phyloP scores from a whole-genome alignment of 2,888 invertebrate species.

The Caenorhabditis uteleia region DNA sequence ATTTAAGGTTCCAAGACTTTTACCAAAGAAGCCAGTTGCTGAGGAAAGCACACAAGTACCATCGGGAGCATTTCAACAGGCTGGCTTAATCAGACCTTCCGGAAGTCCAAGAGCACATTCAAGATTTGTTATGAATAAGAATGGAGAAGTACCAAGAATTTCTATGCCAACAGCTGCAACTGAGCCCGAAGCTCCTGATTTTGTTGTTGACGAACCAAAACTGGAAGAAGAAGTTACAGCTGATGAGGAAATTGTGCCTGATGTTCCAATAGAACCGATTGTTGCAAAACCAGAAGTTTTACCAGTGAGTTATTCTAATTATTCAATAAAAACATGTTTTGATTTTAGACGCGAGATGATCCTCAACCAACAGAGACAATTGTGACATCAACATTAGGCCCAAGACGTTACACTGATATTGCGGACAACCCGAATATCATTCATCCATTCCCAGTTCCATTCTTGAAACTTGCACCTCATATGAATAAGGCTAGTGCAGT shows the following conservation, averaged over 20 bases:
- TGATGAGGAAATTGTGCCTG: background rate
- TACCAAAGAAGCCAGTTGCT: slow-evolving; percentile 12
- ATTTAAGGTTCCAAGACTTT: slow-evolving; percentile 5
- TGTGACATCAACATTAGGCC: slow-evolving; percentile 12
- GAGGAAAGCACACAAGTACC: slow-evolving; percentile 6
- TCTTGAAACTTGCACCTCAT: slow-evolving; percentile 56
- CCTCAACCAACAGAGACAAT: slow-evolving; percentile 3
- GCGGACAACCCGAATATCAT: slow-evolving; percentile 49
- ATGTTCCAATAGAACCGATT: background rate
- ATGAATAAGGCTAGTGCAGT: slow-evolving; percentile 27
- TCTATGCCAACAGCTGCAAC: background rate
- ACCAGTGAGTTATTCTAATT: background rate
- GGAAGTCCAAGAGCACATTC: background rate
- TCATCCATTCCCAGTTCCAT: slow-evolving; percentile 68
- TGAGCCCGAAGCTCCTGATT: background rate
- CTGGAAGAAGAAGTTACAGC: background rate
- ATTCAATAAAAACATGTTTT: background rate
- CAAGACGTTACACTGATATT: slow-evolving; percentile 28
- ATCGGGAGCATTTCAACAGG: slow-evolving; percentile 29
- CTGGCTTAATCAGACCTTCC: slow-evolving; percentile 3
- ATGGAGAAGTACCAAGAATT: background rate
- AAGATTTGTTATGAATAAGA: background rate
- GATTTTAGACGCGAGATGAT: slow-evolving; percentile 1
- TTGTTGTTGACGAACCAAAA: background rate
- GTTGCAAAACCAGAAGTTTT: slow-evolving; percentile 8